These are phyloP conservation scores for Magallana ariakensis DNA, from an alignment of 1,140 invertebrate genomes.

Conservation along the genomic window DNA sequence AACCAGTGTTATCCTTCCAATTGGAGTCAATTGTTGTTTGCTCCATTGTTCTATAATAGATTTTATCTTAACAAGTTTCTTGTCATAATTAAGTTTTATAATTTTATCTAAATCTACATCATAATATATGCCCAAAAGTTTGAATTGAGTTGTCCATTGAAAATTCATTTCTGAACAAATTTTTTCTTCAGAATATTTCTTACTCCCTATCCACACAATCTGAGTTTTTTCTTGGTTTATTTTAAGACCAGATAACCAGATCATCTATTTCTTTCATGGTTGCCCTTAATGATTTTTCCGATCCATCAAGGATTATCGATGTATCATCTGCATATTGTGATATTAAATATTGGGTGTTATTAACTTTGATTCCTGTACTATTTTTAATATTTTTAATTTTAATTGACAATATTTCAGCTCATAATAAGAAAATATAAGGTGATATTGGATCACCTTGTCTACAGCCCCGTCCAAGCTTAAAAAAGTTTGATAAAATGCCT, in stretches of 20 bases:
- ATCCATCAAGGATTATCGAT: background rate
- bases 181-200: background rate
- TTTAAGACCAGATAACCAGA: background rate
- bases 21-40: too few species aligned
- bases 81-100: too few species aligned
- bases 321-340: slow-evolving; percentile 34
- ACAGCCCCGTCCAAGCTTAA: slow-evolving; percentile 39
- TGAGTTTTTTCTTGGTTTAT: background rate
- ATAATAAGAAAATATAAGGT: slow-evolving; percentile 47
- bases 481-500: slow-evolving; percentile 37
- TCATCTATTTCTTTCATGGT: background rate
- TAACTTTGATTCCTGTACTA: slow-evolving; percentile 45
- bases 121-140: too few species aligned
- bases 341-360: background rate
- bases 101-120: too few species aligned
- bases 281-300: background rate
- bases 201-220: background rate
- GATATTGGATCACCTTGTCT: slow-evolving; percentile 52
- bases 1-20: too few species aligned
- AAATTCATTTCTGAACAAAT: too few species aligned
- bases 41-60: too few species aligned
- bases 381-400: slow-evolving; percentile 41
- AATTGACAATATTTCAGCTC: slow-evolving; percentile 48
- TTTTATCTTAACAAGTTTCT: too few species aligned
- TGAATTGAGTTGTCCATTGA: too few species aligned